Base-by-base conservation (phyloP, 2,113 vertebrate genomes). In the Lasiurus borealis region DNA sequence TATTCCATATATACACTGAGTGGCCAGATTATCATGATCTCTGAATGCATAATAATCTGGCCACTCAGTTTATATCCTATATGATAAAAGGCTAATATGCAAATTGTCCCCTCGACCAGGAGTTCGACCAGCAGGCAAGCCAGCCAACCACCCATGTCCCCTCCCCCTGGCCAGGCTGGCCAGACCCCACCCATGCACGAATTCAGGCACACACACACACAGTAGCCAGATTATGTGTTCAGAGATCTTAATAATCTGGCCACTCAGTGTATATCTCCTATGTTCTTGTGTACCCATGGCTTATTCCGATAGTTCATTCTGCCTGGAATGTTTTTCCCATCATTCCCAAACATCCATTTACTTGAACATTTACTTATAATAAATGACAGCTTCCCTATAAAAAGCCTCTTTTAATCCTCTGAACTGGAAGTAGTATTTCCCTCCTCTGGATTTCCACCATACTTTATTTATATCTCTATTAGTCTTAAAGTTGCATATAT, bases 361-460 rank as follows among this genome's bases (percentile, higher is more conserved):
- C 57, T 69, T 71, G 15, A 44, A 78, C 64, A 94, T 31, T 89
- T 89, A 72, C 34, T 90, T 94, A 54, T 84, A 93, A 85, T 36
- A 48, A 96, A 69, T 85, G 73, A 7, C 25, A 89, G 40, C 40
- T 75, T 85, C 71, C 10, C 46, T 62, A 52, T n/a, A 83, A 91
- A 93, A 93, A 85, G 31, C 40, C 16, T 83, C 59, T 93, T 84
- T 75, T 25, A 85, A n/a, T 85, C 16, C 10, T n/a, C 25, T 87
- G 71, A 80, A 62, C 66, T 83, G 10, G 29, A 83, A 91, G 44
- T 21, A 91, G 71, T 64, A 44, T 64, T 25, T 85, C 23, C 23
- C 25, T 85, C 50, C 59, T 85, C n/a, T 64, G 25, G 34, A 40
- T 91, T 92, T 91, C 66, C 21, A 69, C 12, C 46, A 2, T 34